phyloP scores from a whole-genome alignment of 2,888 invertebrate species.

The Agrotis clavis region DNA sequence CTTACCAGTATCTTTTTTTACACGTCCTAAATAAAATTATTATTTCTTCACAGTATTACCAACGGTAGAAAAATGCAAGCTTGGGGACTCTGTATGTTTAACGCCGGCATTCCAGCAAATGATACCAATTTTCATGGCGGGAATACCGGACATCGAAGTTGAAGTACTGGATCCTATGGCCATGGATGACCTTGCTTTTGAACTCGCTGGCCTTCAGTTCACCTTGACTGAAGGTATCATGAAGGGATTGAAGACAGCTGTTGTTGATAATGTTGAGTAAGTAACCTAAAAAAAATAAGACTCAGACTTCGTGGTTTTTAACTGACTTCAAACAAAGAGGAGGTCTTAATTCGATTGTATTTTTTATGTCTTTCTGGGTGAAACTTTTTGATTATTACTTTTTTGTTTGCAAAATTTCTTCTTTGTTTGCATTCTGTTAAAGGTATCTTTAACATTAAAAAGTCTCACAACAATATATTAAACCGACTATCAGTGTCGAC shows the following conservation, averaged over 20 bases:
- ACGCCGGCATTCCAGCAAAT: conserved; percentile 61
- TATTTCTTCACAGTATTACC: conserved; percentile 49
- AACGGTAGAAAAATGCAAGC: conserved; percentile 53
- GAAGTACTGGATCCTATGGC: conserved; percentile 69
- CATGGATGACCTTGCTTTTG: conserved; percentile 64
- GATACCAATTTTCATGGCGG: conserved; percentile 64
- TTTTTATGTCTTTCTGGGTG: too few species aligned
- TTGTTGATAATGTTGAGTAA: conserved; percentile 56
- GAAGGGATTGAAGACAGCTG: conserved; percentile 60
- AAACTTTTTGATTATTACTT: too few species aligned
- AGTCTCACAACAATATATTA: too few species aligned
- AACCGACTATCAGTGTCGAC: too few species aligned
- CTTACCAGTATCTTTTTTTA: neutral
- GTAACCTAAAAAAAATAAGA: conserved; percentile 3
- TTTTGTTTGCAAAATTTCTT: too few species aligned
- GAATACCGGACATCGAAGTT: conserved; percentile 67
- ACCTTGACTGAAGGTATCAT: conserved; percentile 60
- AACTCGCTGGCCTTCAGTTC: conserved; percentile 70
- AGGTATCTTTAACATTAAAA: too few species aligned
- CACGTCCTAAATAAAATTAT: neutral
- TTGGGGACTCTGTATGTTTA: conserved; percentile 65
- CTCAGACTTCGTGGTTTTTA: too few species aligned
- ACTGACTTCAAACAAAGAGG: too few species aligned
- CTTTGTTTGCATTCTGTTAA: too few species aligned
- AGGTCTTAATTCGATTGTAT: too few species aligned